Conservation (phyloP, 1,140 invertebrate species). For the Hypsibius dujardini region DNA sequence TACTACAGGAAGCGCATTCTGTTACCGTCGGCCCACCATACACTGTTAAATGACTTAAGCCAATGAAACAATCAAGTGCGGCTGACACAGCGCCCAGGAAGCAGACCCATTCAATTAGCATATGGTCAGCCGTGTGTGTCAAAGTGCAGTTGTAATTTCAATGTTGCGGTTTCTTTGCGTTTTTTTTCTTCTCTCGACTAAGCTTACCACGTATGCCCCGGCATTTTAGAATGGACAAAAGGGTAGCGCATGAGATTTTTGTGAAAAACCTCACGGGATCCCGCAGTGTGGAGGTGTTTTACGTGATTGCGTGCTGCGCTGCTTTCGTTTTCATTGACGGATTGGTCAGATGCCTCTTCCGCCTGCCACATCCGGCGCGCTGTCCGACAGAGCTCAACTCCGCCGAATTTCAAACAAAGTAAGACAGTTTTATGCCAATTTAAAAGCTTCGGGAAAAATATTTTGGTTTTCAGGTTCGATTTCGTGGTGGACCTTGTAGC, state of each 20-base stretch:
- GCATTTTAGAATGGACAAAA: neutral
- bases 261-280: neutral
- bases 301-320: neutral
- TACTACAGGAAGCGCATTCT: too few species aligned
- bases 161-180: too few species aligned
- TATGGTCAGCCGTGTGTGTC: too few species aligned
- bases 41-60: too few species aligned
- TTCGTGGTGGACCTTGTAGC: neutral
- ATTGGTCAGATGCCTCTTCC: neutral
- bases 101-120: too few species aligned
- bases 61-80: too few species aligned
- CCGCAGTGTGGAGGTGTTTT: neutral
- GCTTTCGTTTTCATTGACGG: neutral
- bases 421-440: neutral
- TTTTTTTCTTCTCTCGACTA: too few species aligned
- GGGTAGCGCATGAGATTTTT: neutral
- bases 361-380: neutral
- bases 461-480: neutral
- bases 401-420: neutral
- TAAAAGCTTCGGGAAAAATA: neutral
- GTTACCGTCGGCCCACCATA: too few species aligned
- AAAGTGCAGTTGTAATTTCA: too few species aligned
- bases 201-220: too few species aligned
- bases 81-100: too few species aligned
- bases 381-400: neutral